A percentile compares a stretch with the other conserved stretches of the same genome.
These are phyloP conservation scores for Mus minutoides DNA, from an alignment of 2,797 vertebrate species.

Conservation along the genomic window DNA sequence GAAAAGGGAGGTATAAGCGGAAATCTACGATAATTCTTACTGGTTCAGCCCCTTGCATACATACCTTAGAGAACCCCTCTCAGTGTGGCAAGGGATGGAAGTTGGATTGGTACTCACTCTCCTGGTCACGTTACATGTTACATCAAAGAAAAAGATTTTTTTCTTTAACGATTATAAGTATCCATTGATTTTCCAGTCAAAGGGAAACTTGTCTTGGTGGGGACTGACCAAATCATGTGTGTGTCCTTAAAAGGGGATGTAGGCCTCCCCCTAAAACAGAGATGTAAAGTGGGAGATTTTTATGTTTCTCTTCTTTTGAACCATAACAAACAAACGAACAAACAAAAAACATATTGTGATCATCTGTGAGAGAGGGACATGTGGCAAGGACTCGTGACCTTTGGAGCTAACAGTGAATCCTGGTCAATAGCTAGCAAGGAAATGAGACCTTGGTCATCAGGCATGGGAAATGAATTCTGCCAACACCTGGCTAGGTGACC, in stretches of 20 bases:
- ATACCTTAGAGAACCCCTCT: not conserved
- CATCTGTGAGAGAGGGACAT: not conserved
- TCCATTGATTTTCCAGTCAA: not conserved
- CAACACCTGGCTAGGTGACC: not conserved
- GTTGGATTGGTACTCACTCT: not conserved
- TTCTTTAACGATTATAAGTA: not conserved
- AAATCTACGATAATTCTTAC: not conserved
- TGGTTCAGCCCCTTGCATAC: not conserved
- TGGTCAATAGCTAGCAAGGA: not conserved
- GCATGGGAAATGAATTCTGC: not conserved
- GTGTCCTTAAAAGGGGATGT: not conserved
- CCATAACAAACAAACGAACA: not conserved
- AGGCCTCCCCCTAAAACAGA: not conserved
- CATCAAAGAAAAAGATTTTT: not conserved
- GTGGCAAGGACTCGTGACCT: not conserved
- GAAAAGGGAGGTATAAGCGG: not conserved
- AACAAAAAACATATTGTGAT: not conserved
- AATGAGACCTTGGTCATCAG: not conserved
- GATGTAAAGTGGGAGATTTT: not conserved
- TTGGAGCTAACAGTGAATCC: not conserved
- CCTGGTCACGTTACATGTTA: not conserved
- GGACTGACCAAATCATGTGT: not conserved
- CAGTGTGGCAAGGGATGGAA: not conserved
- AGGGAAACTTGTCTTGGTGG: not conserved
- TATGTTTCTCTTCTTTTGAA: not conserved